Evolutionary conservation across 2,113 vertebrate genomes (phyloP).

Genomic region (Ranitomeya imitator): DNA sequence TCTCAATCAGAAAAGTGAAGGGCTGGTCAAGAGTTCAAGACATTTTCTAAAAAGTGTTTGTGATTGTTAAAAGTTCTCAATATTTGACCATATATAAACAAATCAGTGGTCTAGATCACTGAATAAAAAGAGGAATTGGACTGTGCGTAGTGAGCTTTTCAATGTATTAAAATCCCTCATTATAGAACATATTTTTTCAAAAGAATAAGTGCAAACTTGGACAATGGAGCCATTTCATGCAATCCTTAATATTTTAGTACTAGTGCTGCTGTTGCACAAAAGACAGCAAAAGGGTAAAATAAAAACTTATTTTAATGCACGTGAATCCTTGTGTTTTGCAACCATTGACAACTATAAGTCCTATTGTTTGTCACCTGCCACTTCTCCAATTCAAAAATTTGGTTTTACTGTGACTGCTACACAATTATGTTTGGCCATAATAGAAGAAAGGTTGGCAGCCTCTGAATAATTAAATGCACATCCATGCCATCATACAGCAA

Average conservation of each 20-base stretch:
- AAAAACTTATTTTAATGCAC: background rate
- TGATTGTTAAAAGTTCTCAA: background rate
- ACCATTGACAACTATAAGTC: background rate
- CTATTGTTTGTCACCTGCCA: background rate
- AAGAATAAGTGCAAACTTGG: background rate
- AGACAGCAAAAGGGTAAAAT: background rate
- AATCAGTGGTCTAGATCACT: background rate
- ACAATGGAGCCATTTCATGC: background rate
- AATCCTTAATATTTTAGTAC: background rate
- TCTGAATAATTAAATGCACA: conserved; percentile 66
- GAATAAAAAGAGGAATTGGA: background rate
- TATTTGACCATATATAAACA: background rate
- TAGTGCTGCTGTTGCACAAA: background rate
- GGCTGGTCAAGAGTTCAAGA: background rate
- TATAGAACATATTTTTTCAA: background rate
- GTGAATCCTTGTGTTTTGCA: background rate
- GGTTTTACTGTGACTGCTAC: background rate
- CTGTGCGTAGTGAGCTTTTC: background rate
- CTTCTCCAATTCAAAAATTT: background rate
- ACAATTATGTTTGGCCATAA: background rate
- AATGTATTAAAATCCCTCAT: background rate
- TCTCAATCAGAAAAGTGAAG: background rate
- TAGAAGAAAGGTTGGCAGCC: conserved; percentile 63
- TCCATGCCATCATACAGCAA: conserved; percentile 84
- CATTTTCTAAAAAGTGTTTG: background rate